A percentile compares a stretch with the other conserved stretches of the same genome.
These are phyloP conservation scores for Blastobasis adustella DNA, from an alignment of 2,888 invertebrate species.

Conservation along the genomic window DNA sequence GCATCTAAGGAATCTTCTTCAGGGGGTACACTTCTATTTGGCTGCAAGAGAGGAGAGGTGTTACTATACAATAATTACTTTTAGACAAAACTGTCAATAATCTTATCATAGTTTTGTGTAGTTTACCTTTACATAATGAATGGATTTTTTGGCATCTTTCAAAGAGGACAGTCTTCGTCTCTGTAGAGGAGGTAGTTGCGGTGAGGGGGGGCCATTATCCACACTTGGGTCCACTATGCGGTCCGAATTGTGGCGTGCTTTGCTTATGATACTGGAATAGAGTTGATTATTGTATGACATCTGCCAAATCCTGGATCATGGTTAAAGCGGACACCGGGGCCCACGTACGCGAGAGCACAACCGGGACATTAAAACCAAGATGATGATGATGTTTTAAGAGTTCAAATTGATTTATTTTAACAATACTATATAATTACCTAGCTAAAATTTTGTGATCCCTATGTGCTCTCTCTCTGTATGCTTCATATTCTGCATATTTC, in stretches of 20 bases:
- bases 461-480: constrained; percentile 81
- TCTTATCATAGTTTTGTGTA: too few species aligned
- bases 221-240: constrained; percentile 37
- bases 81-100: too few species aligned
- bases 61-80: too few species aligned
- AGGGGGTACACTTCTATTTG: constrained; percentile 40
- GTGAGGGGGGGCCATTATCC: constrained; percentile 57
- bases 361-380: too few species aligned
- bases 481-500: constrained; percentile 84
- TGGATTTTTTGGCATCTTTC: constrained; percentile 60
- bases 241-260: constrained; percentile 40
- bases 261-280: constrained; percentile 57
- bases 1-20: constrained; percentile 75
- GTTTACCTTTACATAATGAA: too few species aligned
- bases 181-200: constrained; percentile 58
- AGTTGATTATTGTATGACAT: not conserved
- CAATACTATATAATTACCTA: constrained; percentile 45
- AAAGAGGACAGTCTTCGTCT: constrained; percentile 68
- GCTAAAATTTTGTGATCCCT: constrained; percentile 81
- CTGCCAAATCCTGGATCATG: too few species aligned
- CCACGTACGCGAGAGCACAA: too few species aligned
- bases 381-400: too few species aligned
- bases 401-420: too few species aligned
- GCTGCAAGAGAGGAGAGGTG: constrained; percentile 30
- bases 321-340: too few species aligned